These are phyloP conservation scores for Marisa cornuarietis DNA, from an alignment of 1,140 invertebrate genomes.

Conservation along the genomic window DNA sequence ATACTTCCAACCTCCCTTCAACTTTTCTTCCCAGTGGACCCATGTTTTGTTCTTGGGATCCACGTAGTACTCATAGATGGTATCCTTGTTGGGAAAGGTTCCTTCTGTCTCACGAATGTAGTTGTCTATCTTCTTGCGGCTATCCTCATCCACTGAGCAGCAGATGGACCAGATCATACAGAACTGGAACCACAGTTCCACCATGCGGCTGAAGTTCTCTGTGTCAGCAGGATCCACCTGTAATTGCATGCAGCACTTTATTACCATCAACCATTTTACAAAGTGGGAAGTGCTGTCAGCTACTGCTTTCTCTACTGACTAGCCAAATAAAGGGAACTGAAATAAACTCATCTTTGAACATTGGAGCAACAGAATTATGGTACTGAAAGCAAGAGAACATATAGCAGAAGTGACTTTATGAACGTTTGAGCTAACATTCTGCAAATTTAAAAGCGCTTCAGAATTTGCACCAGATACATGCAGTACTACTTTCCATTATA, in stretches of 20 bases:
- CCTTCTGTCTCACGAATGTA: slow-evolving; percentile 84
- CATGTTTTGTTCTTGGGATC: slow-evolving; percentile 76
- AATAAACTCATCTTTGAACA: no score
- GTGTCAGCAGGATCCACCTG: slow-evolving; percentile 59
- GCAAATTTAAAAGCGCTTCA: no score
- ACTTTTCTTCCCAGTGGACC: slow-evolving; percentile 80
- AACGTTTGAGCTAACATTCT: no score
- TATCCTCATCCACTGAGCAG: slow-evolving; percentile 80
- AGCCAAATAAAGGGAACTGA: no score
- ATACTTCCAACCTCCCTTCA: slow-evolving; percentile 77
- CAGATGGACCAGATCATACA: slow-evolving; percentile 85
- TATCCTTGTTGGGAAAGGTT: slow-evolving; percentile 84
- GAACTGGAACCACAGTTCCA: slow-evolving; percentile 84
- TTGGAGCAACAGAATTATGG: no score
- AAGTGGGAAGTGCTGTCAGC: no score
- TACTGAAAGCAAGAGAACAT: no score
- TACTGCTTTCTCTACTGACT: no score
- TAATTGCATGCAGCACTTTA: neutral
- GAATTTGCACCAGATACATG: no score
- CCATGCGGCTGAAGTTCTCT: slow-evolving; percentile 68
- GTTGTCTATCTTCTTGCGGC: slow-evolving; percentile 81
- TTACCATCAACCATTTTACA: no score
- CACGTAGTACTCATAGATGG: slow-evolving; percentile 87
- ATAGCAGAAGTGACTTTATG: no score
- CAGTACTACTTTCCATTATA: no score